phyloP scores from a whole-genome alignment of 2,888 invertebrate species.

The Eilema sororculum region DNA sequence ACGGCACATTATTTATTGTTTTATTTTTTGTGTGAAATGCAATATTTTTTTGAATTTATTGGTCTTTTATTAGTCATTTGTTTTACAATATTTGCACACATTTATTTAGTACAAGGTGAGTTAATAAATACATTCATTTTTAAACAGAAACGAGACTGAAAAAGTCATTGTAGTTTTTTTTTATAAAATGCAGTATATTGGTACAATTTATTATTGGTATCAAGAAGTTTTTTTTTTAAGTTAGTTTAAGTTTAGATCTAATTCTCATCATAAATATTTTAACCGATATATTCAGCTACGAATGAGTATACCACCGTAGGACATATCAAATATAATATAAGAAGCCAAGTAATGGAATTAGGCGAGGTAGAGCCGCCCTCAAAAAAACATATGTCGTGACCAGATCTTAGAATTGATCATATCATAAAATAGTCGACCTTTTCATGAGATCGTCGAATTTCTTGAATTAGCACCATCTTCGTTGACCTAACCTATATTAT shows the following conservation, averaged over 20 bases:
- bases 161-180: not conserved
- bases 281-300: too few relatives aligned
- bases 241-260: not conserved
- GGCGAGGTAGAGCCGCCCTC: too few relatives aligned
- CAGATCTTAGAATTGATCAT: not conserved
- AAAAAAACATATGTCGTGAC: not conserved
- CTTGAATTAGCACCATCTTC: not conserved
- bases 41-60: conserved; percentile 40
- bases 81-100: not conserved
- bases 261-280: not conserved
- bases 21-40: conserved; percentile 40
- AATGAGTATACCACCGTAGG: too few relatives aligned
- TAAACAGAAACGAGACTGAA: not conserved
- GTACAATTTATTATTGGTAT: not conserved
- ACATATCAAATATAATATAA: not conserved
- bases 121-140: not conserved
- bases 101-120: not conserved
- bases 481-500: not conserved
- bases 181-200: not conserved
- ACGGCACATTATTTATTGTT: conserved; percentile 47
- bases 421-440: not conserved
- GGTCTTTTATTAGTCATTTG: conserved; percentile 8
- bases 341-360: too few relatives aligned
- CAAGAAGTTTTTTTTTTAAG: not conserved
- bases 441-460: not conserved